These are phyloP conservation scores for Odontamblyopus lacepedii DNA, from an alignment of 2,797 vertebrate genomes.

Conservation along the genomic window DNA sequence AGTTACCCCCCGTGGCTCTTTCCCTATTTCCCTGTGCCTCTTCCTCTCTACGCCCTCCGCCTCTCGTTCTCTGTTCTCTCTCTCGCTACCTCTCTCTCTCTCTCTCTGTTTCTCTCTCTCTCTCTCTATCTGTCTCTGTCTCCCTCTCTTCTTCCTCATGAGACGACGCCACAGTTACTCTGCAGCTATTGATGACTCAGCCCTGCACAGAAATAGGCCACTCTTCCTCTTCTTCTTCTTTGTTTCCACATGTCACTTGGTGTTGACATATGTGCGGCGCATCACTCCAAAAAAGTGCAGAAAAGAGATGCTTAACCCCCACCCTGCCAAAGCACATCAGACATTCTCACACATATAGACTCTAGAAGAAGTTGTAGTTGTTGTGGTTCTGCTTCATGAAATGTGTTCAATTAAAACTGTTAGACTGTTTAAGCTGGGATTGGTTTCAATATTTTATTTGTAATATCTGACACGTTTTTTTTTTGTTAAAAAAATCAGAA, in stretches of 20 bases:
- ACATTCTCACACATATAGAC: background rate
- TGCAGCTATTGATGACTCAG: constrained; percentile 58
- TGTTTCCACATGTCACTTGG: constrained; percentile 33
- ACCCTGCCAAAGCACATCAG: background rate
- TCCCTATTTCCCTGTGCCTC: too few relatives aligned
- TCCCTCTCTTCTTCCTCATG: constrained; percentile 10
- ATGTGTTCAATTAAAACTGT: background rate
- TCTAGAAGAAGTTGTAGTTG: background rate
- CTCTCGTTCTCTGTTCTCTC: too few relatives aligned
- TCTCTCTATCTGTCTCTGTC: background rate
- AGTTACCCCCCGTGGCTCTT: background rate
- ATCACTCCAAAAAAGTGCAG: constrained; percentile 20
- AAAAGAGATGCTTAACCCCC: constrained; percentile 6
- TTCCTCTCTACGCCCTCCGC: too few relatives aligned
- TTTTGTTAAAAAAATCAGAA: too few relatives aligned
- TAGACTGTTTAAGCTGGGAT: too few relatives aligned
- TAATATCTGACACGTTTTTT: too few relatives aligned
- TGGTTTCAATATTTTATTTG: too few relatives aligned
- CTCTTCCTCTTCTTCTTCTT: constrained; percentile 35
- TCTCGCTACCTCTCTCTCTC: too few relatives aligned
- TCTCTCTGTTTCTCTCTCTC: too few relatives aligned
- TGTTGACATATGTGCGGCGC: constrained; percentile 24
- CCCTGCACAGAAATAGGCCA: constrained; percentile 46
- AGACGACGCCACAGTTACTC: constrained; percentile 42
- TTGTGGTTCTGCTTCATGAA: background rate